phyloP scores from a whole-genome alignment of 1,140 invertebrate genomes.

The Drosophila ficusphila region DNA sequence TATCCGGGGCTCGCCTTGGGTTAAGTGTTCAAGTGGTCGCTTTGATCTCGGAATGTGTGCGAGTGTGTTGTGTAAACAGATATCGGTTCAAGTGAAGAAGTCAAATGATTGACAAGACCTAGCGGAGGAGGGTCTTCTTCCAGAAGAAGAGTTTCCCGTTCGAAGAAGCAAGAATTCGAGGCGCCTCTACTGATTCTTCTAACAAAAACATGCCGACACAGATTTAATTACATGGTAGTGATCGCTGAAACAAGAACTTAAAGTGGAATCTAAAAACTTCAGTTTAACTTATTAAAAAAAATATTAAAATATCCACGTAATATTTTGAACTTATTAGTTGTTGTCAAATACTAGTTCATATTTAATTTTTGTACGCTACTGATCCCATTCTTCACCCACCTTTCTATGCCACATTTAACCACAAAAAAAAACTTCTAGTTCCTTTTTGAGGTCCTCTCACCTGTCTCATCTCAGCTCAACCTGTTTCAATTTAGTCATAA shows the following conservation, averaged over 20 bases:
- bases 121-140: not conserved
- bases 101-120: constrained; percentile 59
- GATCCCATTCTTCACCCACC: not conserved
- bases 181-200: constrained; percentile 4
- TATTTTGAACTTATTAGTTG: too few species aligned
- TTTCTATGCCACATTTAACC: not conserved
- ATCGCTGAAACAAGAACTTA: too few species aligned
- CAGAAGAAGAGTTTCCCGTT: not conserved
- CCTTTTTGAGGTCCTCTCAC: constrained; percentile 9
- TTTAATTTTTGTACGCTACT: too few species aligned
- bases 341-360: too few species aligned
- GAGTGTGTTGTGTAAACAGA: constrained; percentile 61
- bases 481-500: constrained; percentile 80
- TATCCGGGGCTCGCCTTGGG: constrained; percentile 22
- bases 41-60: constrained; percentile 54
- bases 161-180: not conserved
- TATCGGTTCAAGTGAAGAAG: constrained; percentile 48
- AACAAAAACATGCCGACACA: not conserved
- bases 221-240: constrained; percentile 2
- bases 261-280: too few species aligned
- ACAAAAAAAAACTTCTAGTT: not conserved
- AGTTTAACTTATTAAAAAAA: too few species aligned
- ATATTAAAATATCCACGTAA: too few species aligned
- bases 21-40: constrained; percentile 66
- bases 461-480: constrained; percentile 39